phyloP scores from a whole-genome alignment of 64 coral and sea anemone species.

The Porites australiensis region DNA sequence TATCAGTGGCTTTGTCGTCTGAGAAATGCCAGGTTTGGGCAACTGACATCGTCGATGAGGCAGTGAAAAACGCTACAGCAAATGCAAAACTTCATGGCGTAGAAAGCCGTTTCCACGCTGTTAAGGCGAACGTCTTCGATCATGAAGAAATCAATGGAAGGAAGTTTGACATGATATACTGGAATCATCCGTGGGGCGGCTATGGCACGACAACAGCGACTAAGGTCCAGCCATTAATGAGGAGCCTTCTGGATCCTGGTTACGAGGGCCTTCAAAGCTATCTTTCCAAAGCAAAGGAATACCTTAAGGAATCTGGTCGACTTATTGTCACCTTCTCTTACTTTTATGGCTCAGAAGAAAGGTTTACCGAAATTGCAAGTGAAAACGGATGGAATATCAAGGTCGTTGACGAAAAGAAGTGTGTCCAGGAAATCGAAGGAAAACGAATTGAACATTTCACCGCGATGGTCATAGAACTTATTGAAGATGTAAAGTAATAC shows the following conservation, averaged over 20 bases:
- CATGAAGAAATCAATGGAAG: slow-evolving; percentile 56
- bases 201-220: neutral
- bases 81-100: slow-evolving; percentile 56
- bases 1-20: slow-evolving; percentile 38
- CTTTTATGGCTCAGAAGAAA: slow-evolving; percentile 22
- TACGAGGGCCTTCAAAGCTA: slow-evolving; percentile 50
- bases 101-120: slow-evolving; percentile 38
- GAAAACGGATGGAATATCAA: neutral
- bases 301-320: slow-evolving; percentile 43
- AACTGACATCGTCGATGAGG: slow-evolving; percentile 39
- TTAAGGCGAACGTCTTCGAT: slow-evolving; percentile 40
- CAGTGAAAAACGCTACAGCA: slow-evolving; percentile 63
- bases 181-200: slow-evolving; percentile 53
- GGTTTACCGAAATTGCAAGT: neutral
- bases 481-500: neutral
- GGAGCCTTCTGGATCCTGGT: slow-evolving; percentile 52
- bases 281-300: slow-evolving; percentile 37
- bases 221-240: slow-evolving; percentile 24
- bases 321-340: slow-evolving; percentile 24
- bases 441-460: neutral
- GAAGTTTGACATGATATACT: slow-evolving; percentile 72
- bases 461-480: neutral
- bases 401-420: neutral
- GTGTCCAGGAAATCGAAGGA: neutral
- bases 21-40: slow-evolving; percentile 63